Conservation (phyloP, 2,888 invertebrate species). For the Eretmocerus hayati region DNA sequence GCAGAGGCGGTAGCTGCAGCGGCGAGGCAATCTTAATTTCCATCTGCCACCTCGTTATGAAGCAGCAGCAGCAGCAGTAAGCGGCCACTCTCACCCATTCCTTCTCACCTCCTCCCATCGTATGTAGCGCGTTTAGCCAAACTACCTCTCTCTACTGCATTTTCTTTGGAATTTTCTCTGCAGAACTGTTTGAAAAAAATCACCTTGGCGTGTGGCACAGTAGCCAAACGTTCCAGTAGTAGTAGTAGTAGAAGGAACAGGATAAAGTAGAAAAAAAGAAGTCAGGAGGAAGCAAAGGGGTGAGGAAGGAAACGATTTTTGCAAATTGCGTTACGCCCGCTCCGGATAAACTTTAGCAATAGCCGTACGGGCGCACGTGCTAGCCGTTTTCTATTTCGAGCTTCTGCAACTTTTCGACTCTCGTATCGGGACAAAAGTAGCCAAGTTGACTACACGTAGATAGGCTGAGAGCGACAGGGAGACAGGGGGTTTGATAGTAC, state of each 20-base stretch:
- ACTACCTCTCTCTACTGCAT: too few relatives aligned
- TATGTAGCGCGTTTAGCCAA: too few relatives aligned
- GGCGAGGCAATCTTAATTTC: slow-evolving; percentile 16
- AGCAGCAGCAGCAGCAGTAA: too few relatives aligned
- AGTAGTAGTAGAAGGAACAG: not conserved
- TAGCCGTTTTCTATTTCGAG: slow-evolving; percentile 18
- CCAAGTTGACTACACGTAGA: slow-evolving; percentile 11
- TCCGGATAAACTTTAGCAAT: slow-evolving; percentile 19
- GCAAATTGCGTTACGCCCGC: slow-evolving; percentile 15
- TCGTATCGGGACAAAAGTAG: not conserved
- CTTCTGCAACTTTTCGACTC: not conserved
- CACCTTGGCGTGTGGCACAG: too few relatives aligned
- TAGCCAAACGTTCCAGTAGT: too few relatives aligned
- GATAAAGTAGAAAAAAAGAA: not conserved
- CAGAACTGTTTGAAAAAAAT: too few relatives aligned
- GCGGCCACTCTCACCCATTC: too few relatives aligned
- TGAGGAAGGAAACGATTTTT: slow-evolving; percentile 8
- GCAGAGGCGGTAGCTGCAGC: not conserved
- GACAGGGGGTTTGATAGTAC: too few relatives aligned
- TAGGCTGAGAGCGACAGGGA: too few relatives aligned
- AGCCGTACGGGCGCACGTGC: slow-evolving; percentile 13
- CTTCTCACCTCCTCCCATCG: too few relatives aligned
- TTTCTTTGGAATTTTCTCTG: too few relatives aligned
- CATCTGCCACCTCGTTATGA: slow-evolving; percentile 6
- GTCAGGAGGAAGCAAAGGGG: slow-evolving; percentile 7